Base-by-base conservation (phyloP, 2,888 invertebrate genomes). In the Apamea epomidion region DNA sequence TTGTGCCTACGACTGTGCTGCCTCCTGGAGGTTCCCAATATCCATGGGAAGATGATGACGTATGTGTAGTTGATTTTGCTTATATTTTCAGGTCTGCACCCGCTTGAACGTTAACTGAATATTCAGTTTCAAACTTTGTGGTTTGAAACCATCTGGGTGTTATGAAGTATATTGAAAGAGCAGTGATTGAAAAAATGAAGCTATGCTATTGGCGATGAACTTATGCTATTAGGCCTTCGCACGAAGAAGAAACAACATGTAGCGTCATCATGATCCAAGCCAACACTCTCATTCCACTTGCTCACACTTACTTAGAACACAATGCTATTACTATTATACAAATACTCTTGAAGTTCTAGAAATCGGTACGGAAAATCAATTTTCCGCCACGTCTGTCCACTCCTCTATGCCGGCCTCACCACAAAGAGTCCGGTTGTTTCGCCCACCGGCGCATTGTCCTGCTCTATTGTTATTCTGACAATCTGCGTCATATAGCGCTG, bases 361-460 rank as follows among this genome's bases (percentile, higher is more conserved):
- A 1, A 21, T 65, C 12, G 10, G 10, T 37, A 65, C 12, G 65
- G 5, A 1, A 32, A 54, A 65, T 3, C 0, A n/a, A 62, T 80
- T 78, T 69, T 45, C 77, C 60, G 65, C n/a, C 87, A 65, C 76
- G 64, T 91, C 91, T 91, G 69, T 18, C 16, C 0, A 14, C 42
- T 91, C 89, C 68, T 95, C 94, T 94, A 74, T 92, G 93, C 0
- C 78, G 14, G 89, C 90, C 92, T 88, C 90, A 90, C 92, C 93
- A 95, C 95, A 95, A 95, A 95, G 95, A 93, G 91, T 92, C 89
- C 91, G 94, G 93, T 94, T 95, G 95, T 95, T 95, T 95, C 95
- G 95, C 88, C 94, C 95, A 93, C 92, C 92, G 94, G 94, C 92
- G 94, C 93, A 95, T 96, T 95, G 96, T 96, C 94, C 92, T 91